Evolutionary conservation across 2,888 invertebrate species (phyloP), one percentile per base, ranked within the genome.

Genomic region (Cephus spinipes): DNA sequence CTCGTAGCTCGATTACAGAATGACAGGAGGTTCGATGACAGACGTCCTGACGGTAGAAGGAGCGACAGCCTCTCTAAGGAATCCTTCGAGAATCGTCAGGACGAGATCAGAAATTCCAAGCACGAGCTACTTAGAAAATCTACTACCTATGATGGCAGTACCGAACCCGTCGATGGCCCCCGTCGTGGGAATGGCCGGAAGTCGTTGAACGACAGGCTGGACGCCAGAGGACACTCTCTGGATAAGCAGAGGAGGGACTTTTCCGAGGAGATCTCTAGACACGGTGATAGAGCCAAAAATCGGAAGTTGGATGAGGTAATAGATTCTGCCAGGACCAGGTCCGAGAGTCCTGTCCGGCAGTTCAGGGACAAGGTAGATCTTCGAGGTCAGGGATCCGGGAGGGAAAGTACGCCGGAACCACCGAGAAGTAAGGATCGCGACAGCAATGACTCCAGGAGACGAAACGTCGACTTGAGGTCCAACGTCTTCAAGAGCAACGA

Each of bases 341-440:
- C 86, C 35, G 84, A 83, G 69, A 86, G 83, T 79, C 84, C 84
- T 35, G 69, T 80, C 74, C 73, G 83, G 75, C 80, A 81, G 73
- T 77, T 68, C 35, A 78, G 82, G 69, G 84, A 85, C 11, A 83
- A 83, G 40, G 81, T 79, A 74, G 86, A 86, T 40, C 79, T 79
- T 35, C 85, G 94, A 86, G 94, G 94, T 68, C 94, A 94, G 86
- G 94, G 94, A 1, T 94, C 94, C 11, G 94, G 94, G 1, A 94
- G 94, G 83, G 94, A 94, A 87, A 94, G 94, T 1, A 94, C 94
- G 1, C 94, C 94, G 1, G 94, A 94, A 90, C 93, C 93, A 87
- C 93, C 93, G 0, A 94, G 94, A 0, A 93, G 92, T 3, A 92
- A 93, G 73, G 79, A 79, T 55, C n/a, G 69, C 30, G 69, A 69